A percentile compares a stretch with the other conserved stretches of the same genome.
Conservation (phyloP, 2,888 invertebrate species). For the Cheilosia scutellata region DNA sequence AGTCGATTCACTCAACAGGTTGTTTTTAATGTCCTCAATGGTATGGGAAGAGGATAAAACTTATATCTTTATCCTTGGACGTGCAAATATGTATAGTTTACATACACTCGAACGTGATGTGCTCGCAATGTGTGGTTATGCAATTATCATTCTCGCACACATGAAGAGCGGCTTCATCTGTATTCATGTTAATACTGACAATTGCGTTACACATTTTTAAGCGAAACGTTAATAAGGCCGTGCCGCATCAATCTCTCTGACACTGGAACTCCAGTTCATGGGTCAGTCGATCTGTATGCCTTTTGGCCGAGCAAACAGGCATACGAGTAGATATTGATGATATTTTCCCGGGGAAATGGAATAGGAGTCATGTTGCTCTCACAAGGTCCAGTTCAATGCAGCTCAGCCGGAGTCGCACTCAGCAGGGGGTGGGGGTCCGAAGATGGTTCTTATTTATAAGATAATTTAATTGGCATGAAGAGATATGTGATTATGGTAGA, state of each 20-base stretch:
- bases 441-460: slow-evolving; percentile 34
- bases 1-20: slow-evolving; percentile 30
- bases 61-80: slow-evolving; percentile 22
- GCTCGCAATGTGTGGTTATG: slow-evolving; percentile 46
- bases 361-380: not conserved
- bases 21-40: slow-evolving; percentile 33
- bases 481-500: slow-evolving; percentile 50
- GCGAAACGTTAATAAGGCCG: slow-evolving; percentile 47
- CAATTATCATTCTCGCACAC: slow-evolving; percentile 43
- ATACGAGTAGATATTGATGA: slow-evolving; percentile 1
- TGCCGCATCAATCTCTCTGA: slow-evolving; percentile 20
- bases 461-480: slow-evolving; percentile 59
- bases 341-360: not conserved
- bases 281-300: slow-evolving; percentile 11
- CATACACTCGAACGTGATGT: slow-evolving; percentile 35
- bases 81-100: slow-evolving; percentile 38
- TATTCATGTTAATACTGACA: slow-evolving; percentile 1
- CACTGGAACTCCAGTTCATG: slow-evolving; percentile 12
- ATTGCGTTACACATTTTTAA: slow-evolving; percentile 35
- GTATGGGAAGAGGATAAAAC: slow-evolving; percentile 1
- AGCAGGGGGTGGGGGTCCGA: not conserved
- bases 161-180: not conserved
- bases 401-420: not conserved
- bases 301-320: not conserved
- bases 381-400: slow-evolving; percentile 12